Conservation (phyloP, 2,797 vertebrate genomes). For the Gouania willdenowi region DNA sequence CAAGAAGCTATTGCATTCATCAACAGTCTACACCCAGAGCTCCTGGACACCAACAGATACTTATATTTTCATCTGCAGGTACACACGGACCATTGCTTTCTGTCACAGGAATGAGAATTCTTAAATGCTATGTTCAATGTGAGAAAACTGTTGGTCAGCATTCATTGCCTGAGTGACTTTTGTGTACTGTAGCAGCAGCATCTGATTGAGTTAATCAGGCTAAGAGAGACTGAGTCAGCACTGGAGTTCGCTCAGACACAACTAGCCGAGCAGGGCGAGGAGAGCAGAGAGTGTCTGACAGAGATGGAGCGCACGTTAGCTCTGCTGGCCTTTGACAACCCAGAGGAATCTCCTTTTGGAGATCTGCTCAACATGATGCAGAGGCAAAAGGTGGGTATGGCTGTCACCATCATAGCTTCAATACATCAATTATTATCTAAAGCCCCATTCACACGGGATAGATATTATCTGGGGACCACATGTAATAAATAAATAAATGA, state of each 20-base stretch:
- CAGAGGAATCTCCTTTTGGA: slow-evolving; percentile 95
- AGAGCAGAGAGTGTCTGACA: slow-evolving; percentile 93
- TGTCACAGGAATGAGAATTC: no score
- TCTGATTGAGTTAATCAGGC: slow-evolving; percentile 95
- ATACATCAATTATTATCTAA: no score
- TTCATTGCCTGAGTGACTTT: no score
- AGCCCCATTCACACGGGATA: background rate
- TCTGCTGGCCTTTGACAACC: slow-evolving; percentile 94
- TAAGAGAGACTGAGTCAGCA: slow-evolving; percentile 95
- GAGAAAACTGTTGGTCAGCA: no score
- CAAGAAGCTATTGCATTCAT: slow-evolving; percentile 95
- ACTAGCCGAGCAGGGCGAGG: slow-evolving; percentile 96
- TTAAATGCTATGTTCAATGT: no score
- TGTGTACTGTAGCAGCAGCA: slow-evolving; percentile 88
- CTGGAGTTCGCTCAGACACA: slow-evolving; percentile 98
- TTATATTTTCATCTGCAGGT: slow-evolving; percentile 98
- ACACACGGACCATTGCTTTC: no score
- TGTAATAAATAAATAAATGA: no score
- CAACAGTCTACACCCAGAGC: slow-evolving; percentile 94
- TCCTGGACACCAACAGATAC: slow-evolving; percentile 95
- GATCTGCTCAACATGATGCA: slow-evolving; percentile 98
- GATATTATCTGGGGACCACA: no score
- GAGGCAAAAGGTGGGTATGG: slow-evolving; percentile 95
- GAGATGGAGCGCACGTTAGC: slow-evolving; percentile 98
- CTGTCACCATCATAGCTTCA: no score